Conservation (phyloP, 2,888 invertebrate genomes). For the Drosophila trichaetosa region DNA sequence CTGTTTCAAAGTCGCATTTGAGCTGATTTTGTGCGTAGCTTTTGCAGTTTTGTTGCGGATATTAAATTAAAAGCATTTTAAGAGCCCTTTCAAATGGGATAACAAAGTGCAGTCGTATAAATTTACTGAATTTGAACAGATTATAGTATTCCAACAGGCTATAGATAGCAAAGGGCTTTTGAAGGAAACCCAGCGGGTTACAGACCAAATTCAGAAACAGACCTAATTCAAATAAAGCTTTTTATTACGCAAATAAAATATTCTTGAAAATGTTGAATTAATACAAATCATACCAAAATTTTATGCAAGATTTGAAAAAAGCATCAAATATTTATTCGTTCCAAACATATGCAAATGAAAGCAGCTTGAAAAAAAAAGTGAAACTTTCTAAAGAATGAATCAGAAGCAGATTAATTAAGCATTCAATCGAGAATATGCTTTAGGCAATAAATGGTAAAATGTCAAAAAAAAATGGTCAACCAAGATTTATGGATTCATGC, state of each 20-base stretch:
- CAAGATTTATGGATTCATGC: neutral
- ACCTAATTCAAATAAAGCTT: neutral
- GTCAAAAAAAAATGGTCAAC: neutral
- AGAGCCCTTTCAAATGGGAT: slow-evolving; percentile 19
- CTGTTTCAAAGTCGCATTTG: neutral
- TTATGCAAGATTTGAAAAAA: neutral
- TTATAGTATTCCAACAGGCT: slow-evolving; percentile 23
- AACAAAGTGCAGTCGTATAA: slow-evolving; percentile 28
- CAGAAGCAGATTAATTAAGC: neutral
- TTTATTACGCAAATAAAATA: neutral
- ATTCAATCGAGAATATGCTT: neutral
- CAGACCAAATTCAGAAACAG: neutral
- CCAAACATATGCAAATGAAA: neutral
- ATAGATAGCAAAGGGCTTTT: slow-evolving; percentile 7
- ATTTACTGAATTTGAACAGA: slow-evolving; percentile 22
- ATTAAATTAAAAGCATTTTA: slow-evolving; percentile 49
- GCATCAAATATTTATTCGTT: neutral
- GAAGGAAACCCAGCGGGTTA: neutral
- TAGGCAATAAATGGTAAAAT: neutral
- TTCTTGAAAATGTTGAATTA: neutral
- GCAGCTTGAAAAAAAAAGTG: neutral
- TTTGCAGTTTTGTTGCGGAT: slow-evolving; percentile 10
- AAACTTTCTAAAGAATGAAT: neutral
- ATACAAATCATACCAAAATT: neutral
- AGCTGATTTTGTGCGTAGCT: neutral